Evolutionary conservation across 2,113 vertebrate genomes (phyloP), one percentile per base, ranked within the genome.

Genomic region (Chionomys nivalis): DNA sequence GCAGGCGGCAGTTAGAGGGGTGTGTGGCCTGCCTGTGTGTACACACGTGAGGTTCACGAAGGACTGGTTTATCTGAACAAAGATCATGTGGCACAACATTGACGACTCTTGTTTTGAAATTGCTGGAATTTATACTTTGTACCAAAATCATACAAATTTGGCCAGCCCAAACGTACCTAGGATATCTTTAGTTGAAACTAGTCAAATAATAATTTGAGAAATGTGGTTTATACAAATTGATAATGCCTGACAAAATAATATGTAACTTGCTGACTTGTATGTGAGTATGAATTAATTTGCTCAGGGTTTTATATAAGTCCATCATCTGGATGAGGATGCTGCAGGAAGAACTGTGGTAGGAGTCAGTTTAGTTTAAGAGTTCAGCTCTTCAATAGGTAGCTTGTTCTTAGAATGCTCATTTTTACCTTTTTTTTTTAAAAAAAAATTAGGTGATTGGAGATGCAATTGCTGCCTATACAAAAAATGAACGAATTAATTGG

Each of bases 391-490:
- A 5, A 33, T 90, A 11, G 31, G 47, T 42, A 66, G 21, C 23
- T 68, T 47, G 6, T 58, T 90, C 61, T 86, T 78, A 61, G 44
- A 91, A 66, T 63, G 39, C 68, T 68, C 19, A 36, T 92, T 11
- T 33, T 81, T 75, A 63, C 28, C 39, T n/a, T 96, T 90, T 49
- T 76, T 88, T 88, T 55, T n/a, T n/a, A n/a, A n/a, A 19, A 52
- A 61, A 19, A 52, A 19, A 52, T 49, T 91, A 99, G 99, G 99
- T 99, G 31, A 99, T 99, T 82, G 98, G 98, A 68, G 97, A 98
- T 17, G 99, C 99, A 16, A 98, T 99, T 16, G 47, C 97, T 68
- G 99, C 99, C 3, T 99, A 99, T 95, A 98, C 98, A 31, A 98
- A 98, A 72, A 95, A 98, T 89, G 7, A 93, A 76, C 98, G 99